These are phyloP conservation scores for Osmerus eperlanus DNA, from an alignment of 2,113 vertebrate genomes.

Conservation along the genomic window DNA sequence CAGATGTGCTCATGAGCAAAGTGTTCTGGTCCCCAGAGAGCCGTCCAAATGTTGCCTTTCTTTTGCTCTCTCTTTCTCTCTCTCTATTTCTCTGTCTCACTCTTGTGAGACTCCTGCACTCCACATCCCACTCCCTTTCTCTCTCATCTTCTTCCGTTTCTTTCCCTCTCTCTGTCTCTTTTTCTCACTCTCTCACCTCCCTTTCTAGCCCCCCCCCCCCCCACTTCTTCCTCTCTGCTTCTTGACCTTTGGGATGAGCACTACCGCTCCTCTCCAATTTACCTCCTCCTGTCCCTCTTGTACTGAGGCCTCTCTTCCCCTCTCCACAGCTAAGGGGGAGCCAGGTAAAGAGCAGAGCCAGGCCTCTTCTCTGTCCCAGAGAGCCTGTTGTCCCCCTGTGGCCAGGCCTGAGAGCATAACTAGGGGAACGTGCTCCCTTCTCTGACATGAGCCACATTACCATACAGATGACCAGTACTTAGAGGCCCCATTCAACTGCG, in stretches of 20 bases:
- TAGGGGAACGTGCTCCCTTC: constrained; percentile 32
- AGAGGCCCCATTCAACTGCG: constrained; percentile 80
- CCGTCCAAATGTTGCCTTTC: constrained; percentile 41
- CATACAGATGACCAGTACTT: constrained; percentile 86
- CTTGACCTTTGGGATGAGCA: constrained; percentile 71
- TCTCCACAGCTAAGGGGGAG: constrained; percentile 51
- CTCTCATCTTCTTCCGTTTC: neutral
- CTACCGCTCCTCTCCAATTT: constrained; percentile 67
- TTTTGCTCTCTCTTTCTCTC: constrained; percentile 21
- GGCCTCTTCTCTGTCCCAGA: constrained; percentile 64
- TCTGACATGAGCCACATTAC: constrained; percentile 84
- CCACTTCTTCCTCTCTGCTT: constrained; percentile 50
- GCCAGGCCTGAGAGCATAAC: constrained; percentile 43
- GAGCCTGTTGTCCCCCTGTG: constrained; percentile 72
- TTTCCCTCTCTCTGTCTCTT: constrained; percentile 31
- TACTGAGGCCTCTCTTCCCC: constrained; percentile 27
- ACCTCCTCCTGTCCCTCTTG: constrained; percentile 60
- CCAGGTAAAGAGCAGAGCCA: constrained; percentile 60
- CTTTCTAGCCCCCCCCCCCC: constrained; percentile 8
- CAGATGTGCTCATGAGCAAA: constrained; percentile 70
- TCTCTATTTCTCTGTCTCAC: constrained; percentile 1
- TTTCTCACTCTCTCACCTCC: constrained; percentile 51
- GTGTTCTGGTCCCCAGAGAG: constrained; percentile 56
- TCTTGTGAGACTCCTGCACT: constrained; percentile 22
- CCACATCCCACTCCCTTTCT: constrained; percentile 9